Conservation (phyloP, 2,797 vertebrate genomes). For the Spondyliosoma cantharus region DNA sequence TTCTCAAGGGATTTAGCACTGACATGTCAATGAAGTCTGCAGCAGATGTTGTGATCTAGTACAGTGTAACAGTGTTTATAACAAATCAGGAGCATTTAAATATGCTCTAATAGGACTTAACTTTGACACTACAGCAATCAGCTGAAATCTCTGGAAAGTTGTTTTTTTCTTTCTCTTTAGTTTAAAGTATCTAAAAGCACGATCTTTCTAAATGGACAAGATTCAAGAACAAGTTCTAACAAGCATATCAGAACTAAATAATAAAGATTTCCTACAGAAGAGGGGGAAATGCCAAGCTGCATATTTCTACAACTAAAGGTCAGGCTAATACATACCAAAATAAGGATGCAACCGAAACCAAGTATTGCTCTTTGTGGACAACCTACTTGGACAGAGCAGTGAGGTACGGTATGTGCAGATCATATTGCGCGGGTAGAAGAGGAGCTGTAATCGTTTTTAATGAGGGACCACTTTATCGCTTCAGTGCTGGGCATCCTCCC, state of each 20-base stretch:
- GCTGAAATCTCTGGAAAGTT: background rate
- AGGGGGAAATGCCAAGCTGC: slow-evolving; percentile 64
- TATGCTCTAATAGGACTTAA: slow-evolving; percentile 23
- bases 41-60: slow-evolving; percentile 47
- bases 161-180: slow-evolving; percentile 15
- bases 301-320: slow-evolving; percentile 73
- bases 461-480: slow-evolving; percentile 81
- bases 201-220: slow-evolving; percentile 28
- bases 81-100: slow-evolving; percentile 26
- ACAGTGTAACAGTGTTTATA: slow-evolving; percentile 45
- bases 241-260: slow-evolving; percentile 46
- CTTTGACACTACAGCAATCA: slow-evolving; percentile 31
- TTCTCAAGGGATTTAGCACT: slow-evolving; percentile 36
- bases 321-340: slow-evolving; percentile 70
- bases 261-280: slow-evolving; percentile 24
- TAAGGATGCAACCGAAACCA: slow-evolving; percentile 64
- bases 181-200: slow-evolving; percentile 10
- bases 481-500: slow-evolving; percentile 77
- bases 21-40: slow-evolving; percentile 40
- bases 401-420: slow-evolving; percentile 71
- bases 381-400: slow-evolving; percentile 56
- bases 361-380: slow-evolving; percentile 61
- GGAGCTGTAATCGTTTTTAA: slow-evolving; percentile 81
- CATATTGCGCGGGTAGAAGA: slow-evolving; percentile 72
- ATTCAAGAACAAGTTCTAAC: slow-evolving; percentile 39